phyloP scores from a whole-genome alignment of 1,140 invertebrate species.

The Apis laboriosa region DNA sequence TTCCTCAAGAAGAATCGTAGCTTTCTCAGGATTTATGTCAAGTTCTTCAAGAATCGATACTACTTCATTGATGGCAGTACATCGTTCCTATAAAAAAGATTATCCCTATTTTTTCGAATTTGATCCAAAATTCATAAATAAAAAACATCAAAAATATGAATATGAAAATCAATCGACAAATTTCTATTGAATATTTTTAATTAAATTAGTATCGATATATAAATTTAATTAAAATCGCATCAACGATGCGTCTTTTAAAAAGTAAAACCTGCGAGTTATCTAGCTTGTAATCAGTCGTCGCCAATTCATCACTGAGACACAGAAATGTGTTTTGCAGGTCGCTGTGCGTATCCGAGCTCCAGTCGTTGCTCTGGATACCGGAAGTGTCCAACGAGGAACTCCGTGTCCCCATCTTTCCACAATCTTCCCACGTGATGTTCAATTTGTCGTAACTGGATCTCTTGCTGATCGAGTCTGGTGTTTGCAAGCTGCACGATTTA shows the following conservation, averaged over 20 bases:
- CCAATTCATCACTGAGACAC: slow-evolving; percentile 63
- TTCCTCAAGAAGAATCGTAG: slow-evolving; percentile 57
- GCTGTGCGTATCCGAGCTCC: slow-evolving; percentile 55
- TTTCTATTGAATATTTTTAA: no score
- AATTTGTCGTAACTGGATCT: slow-evolving; percentile 58
- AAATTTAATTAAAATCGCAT: no score
- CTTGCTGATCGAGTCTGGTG: slow-evolving; percentile 11
- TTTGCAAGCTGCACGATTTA: not conserved
- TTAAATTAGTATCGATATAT: no score
- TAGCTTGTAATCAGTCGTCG: slow-evolving; percentile 33
- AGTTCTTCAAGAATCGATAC: slow-evolving; percentile 61
- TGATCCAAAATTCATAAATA: not conserved
- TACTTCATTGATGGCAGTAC: slow-evolving; percentile 49
- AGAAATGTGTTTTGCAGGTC: slow-evolving; percentile 53
- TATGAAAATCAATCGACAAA: not conserved
- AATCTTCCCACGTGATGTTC: slow-evolving; percentile 47
- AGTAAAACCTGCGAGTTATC: slow-evolving; percentile 9
- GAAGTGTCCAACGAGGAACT: slow-evolving; percentile 57
- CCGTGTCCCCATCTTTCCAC: slow-evolving; percentile 17
- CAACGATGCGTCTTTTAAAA: not conserved
- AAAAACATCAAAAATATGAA: no score
- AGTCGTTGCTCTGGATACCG: slow-evolving; percentile 60
- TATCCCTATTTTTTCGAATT: not conserved
- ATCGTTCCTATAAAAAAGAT: slow-evolving; percentile 38
- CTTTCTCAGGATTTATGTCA: slow-evolving; percentile 45